A percentile compares a stretch with the other conserved stretches of the same genome.
phyloP scores from a whole-genome alignment of 2,888 invertebrate genomes.

The Bruchidius siliquastri region DNA sequence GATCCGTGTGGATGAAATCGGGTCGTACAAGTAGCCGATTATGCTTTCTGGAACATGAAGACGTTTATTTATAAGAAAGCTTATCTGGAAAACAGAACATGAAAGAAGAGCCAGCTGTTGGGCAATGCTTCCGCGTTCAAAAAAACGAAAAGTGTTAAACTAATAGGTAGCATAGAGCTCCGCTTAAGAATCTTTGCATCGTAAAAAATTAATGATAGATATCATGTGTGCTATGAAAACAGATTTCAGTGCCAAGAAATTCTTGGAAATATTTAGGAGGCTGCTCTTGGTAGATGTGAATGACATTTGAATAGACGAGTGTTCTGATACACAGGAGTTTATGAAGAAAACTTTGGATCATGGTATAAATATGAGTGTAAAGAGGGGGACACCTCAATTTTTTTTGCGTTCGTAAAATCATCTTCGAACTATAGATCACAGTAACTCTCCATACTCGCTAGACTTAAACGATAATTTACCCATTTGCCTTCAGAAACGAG shows the following conservation, averaged over 20 bases:
- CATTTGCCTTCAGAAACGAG: too few relatives aligned
- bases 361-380: too few relatives aligned
- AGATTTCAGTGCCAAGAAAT: not conserved
- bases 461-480: too few relatives aligned
- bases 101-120: not conserved
- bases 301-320: not conserved
- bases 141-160: not conserved
- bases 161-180: not conserved
- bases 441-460: too few relatives aligned
- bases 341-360: too few relatives aligned
- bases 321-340: too few relatives aligned
- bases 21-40: not conserved
- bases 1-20: not conserved
- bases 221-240: not conserved
- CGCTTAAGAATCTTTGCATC: not conserved
- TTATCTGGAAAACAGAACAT: not conserved
- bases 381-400: too few relatives aligned
- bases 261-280: not conserved
- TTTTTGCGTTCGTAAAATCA: too few relatives aligned
- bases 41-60: not conserved
- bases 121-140: not conserved
- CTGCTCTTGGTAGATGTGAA: not conserved
- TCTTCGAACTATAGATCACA: too few relatives aligned
- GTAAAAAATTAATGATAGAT: not conserved
- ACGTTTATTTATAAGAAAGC: not conserved